Evolutionary conservation across 2,888 invertebrate species (phyloP).

Genomic region (Invenusta paracnida): DNA sequence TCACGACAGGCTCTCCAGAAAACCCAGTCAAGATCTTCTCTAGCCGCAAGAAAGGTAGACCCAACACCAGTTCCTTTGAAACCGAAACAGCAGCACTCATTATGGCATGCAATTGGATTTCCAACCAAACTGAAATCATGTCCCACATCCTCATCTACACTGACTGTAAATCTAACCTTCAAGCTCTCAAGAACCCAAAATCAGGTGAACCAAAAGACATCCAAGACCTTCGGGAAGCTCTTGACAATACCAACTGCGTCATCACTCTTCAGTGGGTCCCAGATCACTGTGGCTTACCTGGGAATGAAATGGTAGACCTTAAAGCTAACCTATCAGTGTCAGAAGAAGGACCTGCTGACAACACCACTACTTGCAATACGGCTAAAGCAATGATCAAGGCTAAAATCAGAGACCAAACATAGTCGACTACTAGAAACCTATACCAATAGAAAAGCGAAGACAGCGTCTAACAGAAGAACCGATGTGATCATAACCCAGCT

Average conservation of each 20-base stretch:
- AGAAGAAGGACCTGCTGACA: neutral
- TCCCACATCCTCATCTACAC: neutral
- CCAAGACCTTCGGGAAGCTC: neutral
- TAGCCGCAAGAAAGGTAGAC: slow-evolving; percentile 13
- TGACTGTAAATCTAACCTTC: neutral
- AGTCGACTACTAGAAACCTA: neutral
- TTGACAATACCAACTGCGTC: neutral
- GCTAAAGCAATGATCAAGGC: neutral
- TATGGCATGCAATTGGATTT: neutral
- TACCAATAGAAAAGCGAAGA: too few relatives aligned
- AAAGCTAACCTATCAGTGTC: neutral
- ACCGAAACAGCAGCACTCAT: neutral
- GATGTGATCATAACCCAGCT: too few relatives aligned
- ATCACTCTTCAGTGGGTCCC: neutral
- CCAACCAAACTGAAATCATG: neutral
- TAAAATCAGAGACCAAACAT: neutral
- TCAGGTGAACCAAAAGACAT: neutral
- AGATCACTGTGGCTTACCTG: neutral
- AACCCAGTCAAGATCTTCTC: too few relatives aligned
- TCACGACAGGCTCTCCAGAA: too few relatives aligned
- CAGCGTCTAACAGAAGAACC: too few relatives aligned
- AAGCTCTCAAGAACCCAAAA: neutral
- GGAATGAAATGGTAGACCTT: neutral
- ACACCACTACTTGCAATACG: neutral
- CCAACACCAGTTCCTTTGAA: neutral